phyloP scores from a whole-genome alignment of 2,797 vertebrate species.

The Notolabrus celidotus region DNA sequence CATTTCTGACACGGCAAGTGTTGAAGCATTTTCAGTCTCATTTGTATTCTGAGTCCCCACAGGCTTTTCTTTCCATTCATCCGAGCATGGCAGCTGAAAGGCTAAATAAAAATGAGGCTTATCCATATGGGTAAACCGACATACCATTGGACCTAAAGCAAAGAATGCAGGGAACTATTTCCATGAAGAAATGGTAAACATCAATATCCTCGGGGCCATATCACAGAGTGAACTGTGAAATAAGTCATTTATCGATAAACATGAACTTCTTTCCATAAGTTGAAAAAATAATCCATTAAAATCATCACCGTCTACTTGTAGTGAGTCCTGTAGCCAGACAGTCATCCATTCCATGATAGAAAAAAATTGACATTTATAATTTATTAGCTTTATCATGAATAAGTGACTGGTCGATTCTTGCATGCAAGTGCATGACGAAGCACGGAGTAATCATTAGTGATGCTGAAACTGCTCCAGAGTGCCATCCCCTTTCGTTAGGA shows the following conservation, averaged over 20 bases:
- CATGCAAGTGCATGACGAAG: conserved; percentile 42
- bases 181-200: conserved; percentile 50
- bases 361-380: conserved; percentile 22
- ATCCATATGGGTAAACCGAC: conserved; percentile 67
- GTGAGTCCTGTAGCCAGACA: conserved; percentile 6
- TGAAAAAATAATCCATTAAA: not conserved
- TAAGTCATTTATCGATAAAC: conserved; percentile 8
- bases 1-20: conserved; percentile 69
- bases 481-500: conserved; percentile 14
- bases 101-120: conserved; percentile 64
- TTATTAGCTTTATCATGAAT: conserved; percentile 35
- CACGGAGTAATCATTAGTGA: conserved; percentile 36
- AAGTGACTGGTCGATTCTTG: conserved; percentile 27
- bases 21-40: conserved; percentile 63
- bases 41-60: conserved; percentile 68
- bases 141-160: conserved; percentile 60
- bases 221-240: conserved; percentile 23
- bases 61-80: conserved; percentile 68
- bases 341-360: conserved; percentile 25
- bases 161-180: conserved; percentile 41
- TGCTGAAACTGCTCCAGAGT: conserved; percentile 41
- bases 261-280: conserved; percentile 5
- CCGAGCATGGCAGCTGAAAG: conserved; percentile 62
- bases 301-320: not conserved
- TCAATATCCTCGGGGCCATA: conserved; percentile 25